Evolutionary conservation across 2,113 vertebrate species (phyloP).

Genomic region (Apteryx owenii): DNA sequence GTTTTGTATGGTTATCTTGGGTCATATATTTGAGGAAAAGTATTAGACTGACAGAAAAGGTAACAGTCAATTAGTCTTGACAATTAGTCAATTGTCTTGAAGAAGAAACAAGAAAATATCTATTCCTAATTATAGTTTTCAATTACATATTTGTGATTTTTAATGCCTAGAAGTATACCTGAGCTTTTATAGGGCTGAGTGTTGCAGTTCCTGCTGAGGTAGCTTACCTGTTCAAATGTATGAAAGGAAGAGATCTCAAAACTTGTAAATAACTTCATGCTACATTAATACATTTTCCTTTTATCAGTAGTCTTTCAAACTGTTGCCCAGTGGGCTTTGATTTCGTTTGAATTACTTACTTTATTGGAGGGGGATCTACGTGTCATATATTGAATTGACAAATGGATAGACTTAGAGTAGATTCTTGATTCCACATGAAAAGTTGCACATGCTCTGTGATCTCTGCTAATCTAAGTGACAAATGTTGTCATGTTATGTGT

Average conservation of each 20-base stretch:
- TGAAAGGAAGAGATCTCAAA: not conserved
- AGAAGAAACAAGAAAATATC: not conserved
- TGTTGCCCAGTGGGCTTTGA: not conserved
- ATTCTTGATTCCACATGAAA: not conserved
- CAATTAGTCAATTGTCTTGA: not conserved
- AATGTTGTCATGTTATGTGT: not conserved
- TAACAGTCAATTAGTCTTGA: not conserved
- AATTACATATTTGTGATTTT: not conserved
- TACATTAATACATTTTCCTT: not conserved
- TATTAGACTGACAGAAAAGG: not conserved
- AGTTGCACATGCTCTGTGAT: not conserved
- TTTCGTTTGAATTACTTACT: not conserved
- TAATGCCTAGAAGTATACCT: not conserved
- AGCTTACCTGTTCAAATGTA: not conserved
- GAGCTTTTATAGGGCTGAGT: not conserved
- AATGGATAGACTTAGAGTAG: not conserved
- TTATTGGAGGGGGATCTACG: not conserved
- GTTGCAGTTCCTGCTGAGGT: not conserved
- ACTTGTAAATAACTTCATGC: not conserved
- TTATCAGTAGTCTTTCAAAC: not conserved
- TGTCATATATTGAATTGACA: not conserved
- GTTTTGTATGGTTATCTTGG: not conserved
- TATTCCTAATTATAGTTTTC: not conserved
- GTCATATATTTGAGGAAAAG: not conserved
- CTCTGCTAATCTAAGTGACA: not conserved